Evolutionary conservation across 2,888 invertebrate genomes (phyloP).

Genomic region (Caenorhabditis japonica): DNA sequence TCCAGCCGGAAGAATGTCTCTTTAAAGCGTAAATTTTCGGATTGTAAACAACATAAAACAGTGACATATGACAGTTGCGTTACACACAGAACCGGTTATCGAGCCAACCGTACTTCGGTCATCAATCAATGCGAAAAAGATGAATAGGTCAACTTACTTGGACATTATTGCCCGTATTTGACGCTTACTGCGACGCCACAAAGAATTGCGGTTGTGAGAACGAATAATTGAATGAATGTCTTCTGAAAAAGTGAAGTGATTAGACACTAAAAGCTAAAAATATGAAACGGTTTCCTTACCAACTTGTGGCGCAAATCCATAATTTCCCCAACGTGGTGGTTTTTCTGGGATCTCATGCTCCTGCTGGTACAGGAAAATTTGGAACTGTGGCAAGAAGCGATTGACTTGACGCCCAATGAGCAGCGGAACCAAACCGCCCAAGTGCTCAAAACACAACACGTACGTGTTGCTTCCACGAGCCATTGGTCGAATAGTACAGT

Average conservation of each 20-base stretch:
- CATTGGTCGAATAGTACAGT: slow-evolving; percentile 89
- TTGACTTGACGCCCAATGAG: slow-evolving; percentile 90
- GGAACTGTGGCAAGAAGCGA: slow-evolving; percentile 96
- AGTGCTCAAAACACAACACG: slow-evolving; percentile 88
- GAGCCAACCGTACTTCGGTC: background rate
- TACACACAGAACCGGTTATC: slow-evolving; percentile 9
- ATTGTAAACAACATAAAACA: too few relatives aligned
- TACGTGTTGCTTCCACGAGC: slow-evolving; percentile 77
- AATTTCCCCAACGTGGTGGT: slow-evolving; percentile 11
- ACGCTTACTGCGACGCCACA: slow-evolving; percentile 78
- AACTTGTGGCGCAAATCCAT: slow-evolving; percentile 71
- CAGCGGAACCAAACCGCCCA: slow-evolving; percentile 92
- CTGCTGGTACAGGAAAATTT: slow-evolving; percentile 81
- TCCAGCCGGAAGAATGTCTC: too few relatives aligned
- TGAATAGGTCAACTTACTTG: slow-evolving; percentile 36
- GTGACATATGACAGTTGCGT: too few relatives aligned
- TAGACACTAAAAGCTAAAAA: background rate
- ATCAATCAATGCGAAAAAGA: background rate
- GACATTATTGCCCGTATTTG: slow-evolving; percentile 70
- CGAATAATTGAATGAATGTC: slow-evolving; percentile 60
- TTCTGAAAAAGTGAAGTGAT: slow-evolving; percentile 70
- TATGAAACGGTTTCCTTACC: slow-evolving; percentile 55
- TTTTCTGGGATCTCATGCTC: slow-evolving; percentile 9
- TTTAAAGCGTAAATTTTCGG: too few relatives aligned
- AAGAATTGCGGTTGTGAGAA: slow-evolving; percentile 77